Evolutionary conservation across 2,113 vertebrate species (phyloP).

Genomic region (Zootoca vivipara): DNA sequence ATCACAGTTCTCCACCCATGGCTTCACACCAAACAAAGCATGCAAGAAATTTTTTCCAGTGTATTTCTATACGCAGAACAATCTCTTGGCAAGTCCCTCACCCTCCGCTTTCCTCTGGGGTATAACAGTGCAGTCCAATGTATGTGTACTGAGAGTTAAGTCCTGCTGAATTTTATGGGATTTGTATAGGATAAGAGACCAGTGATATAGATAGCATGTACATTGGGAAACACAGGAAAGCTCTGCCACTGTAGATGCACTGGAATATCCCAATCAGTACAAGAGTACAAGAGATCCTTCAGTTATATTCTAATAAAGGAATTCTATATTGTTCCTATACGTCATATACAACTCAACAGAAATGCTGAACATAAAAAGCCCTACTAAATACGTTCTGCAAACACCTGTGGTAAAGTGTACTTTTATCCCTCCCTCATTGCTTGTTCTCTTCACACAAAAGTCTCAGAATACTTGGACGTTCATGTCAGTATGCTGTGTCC

Average conservation of each 20-base stretch:
- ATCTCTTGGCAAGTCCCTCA: background rate
- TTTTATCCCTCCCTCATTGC: background rate
- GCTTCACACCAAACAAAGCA: slow-evolving; percentile 5
- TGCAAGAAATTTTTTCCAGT: background rate
- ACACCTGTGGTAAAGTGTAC: background rate
- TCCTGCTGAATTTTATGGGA: background rate
- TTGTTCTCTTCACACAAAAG: background rate
- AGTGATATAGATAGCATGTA: background rate
- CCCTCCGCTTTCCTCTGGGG: background rate
- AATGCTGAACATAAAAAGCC: background rate
- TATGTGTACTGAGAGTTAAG: background rate
- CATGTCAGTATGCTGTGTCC: background rate
- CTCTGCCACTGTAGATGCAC: background rate
- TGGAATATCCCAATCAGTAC: background rate
- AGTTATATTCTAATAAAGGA: background rate
- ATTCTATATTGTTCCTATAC: background rate
- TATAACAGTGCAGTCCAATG: background rate
- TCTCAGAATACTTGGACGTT: background rate
- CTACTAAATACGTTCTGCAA: background rate
- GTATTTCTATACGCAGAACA: background rate
- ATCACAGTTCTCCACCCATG: background rate
- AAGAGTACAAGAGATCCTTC: background rate
- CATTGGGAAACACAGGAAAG: background rate
- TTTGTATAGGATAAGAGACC: background rate
- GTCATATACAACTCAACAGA: background rate